These are phyloP conservation scores for Cossypha caffra DNA, from an alignment of 2,797 vertebrate genomes.

Conservation along the genomic window DNA sequence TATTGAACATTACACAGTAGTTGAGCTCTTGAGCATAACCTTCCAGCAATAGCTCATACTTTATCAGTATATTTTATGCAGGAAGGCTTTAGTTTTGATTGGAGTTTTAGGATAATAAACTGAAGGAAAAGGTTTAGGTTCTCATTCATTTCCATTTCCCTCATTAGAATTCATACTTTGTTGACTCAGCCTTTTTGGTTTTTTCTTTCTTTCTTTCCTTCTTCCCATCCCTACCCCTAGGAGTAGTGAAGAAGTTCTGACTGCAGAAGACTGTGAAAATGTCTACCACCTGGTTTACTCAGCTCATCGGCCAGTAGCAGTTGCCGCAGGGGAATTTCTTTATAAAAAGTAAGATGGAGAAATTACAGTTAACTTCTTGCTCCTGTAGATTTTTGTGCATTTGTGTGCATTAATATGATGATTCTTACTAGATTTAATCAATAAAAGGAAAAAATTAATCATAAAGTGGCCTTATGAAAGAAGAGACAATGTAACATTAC, in stretches of 20 bases:
- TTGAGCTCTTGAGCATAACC: not conserved
- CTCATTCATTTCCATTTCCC: not conserved
- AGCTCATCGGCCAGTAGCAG: conserved; percentile 94
- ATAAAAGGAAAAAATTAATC: not conserved
- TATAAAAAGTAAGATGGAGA: conserved; percentile 91
- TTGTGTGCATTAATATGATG: not conserved
- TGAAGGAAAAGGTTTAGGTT: not conserved
- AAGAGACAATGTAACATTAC: not conserved
- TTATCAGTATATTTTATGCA: not conserved
- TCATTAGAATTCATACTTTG: not conserved
- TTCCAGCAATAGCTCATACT: not conserved
- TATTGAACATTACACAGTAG: not conserved
- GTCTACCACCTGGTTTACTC: conserved; percentile 99
- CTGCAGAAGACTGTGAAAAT: conserved; percentile 98
- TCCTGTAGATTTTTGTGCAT: not conserved
- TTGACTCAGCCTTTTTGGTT: not conserved
- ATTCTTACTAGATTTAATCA: not conserved
- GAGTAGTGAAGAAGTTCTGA: conserved; percentile 97
- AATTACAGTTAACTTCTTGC: not conserved
- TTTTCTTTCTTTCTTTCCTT: not conserved
- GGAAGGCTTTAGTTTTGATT: not conserved
- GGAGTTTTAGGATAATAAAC: not conserved
- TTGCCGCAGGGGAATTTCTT: conserved; percentile 97
- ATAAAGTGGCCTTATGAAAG: not conserved
- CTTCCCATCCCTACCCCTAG: conserved; percentile 69